phyloP scores from a whole-genome alignment of 2,888 invertebrate species.

The Caenorhabditis angaria region DNA sequence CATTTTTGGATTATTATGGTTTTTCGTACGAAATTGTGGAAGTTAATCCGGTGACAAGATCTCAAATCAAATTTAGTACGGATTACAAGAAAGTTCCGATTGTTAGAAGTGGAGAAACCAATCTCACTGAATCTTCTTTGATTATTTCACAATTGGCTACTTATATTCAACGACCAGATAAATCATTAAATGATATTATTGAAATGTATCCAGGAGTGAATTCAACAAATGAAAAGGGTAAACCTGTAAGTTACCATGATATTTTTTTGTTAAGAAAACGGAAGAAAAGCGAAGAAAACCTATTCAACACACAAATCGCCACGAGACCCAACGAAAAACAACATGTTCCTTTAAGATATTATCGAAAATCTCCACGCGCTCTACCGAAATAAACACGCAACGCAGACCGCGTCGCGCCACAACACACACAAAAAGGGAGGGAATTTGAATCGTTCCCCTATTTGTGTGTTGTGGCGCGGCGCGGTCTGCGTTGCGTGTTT shows the following conservation, averaged over 20 bases:
- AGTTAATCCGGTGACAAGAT: slow-evolving; percentile 91
- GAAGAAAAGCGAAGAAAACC: no score
- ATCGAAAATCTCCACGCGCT: no score
- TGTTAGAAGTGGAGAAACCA: slow-evolving; percentile 73
- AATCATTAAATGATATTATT: slow-evolving; percentile 80
- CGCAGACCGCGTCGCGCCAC: no score
- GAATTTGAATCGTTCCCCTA: no score
- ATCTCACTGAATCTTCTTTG: slow-evolving; percentile 90
- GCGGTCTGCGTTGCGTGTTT: no score
- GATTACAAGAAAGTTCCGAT: slow-evolving; percentile 83
- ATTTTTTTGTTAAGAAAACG: not conserved
- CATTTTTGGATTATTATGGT: slow-evolving; percentile 89
- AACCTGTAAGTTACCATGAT: slow-evolving; percentile 29
- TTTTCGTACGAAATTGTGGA: slow-evolving; percentile 94
- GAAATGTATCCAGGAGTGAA: slow-evolving; percentile 80
- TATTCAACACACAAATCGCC: no score
- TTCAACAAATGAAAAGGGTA: slow-evolving; percentile 75
- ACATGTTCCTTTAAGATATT: no score
- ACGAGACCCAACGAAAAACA: no score
- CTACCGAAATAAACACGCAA: no score
- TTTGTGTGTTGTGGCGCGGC: no score
- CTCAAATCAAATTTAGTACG: slow-evolving; percentile 88
- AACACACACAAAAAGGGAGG: no score
- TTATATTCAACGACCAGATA: slow-evolving; percentile 76
- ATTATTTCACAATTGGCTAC: slow-evolving; percentile 89